Evolutionary conservation across 35 echinoderm and acorn worm species (phyloP), one percentile per base, ranked within the genome.

Genomic region (Chiridota heheva): DNA sequence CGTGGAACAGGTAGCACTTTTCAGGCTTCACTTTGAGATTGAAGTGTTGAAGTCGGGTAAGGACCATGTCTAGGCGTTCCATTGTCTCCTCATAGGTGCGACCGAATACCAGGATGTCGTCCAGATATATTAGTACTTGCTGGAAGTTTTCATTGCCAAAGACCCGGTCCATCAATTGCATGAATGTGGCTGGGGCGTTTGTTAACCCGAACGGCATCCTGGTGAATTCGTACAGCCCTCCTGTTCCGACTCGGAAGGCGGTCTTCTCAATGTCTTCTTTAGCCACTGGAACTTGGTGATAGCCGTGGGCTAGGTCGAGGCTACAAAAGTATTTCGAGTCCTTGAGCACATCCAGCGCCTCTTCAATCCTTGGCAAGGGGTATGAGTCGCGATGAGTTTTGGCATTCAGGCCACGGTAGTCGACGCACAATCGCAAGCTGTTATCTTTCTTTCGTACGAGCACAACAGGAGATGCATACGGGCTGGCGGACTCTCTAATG

Each of bases 151-250:
- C 36, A 29, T 80, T 67, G 1, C 88, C 88, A 10, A 90, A 40
- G 59, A 71, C 76, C 53, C 61, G 83, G 28, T 90, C 88, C 88
- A 90, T 86, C 13, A 89, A 33, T 3, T 68, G 25, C 36, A 84
- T 79, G 44, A 90, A 90, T 8, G 80, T 90, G 15, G 87, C 68
- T 7, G 87, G 87, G 22, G 87, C 80, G 58, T 90, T 90, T 25
- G 34, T 49, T 38, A 90, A 46, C 0, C 87, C 87, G 22, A 76
- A 63, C 2, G 87, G 87, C 87, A 89, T 90, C 17, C 87, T 26
- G 40, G 83, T 84, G 29, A 84, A 83, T 45, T 90, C 80, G 39
- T 75, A 90, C 1, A 84, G 58, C 17, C 82, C 82, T 51, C n/a
- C n/a, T n/a, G n/a, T n/a, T n/a, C n/a, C n/a, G n/a, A n/a, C n/a